A percentile compares a stretch with the other conserved stretches of the same genome.
phyloP scores from a whole-genome alignment of 1,140 invertebrate genomes.

The Acromyrmex heyeri region DNA sequence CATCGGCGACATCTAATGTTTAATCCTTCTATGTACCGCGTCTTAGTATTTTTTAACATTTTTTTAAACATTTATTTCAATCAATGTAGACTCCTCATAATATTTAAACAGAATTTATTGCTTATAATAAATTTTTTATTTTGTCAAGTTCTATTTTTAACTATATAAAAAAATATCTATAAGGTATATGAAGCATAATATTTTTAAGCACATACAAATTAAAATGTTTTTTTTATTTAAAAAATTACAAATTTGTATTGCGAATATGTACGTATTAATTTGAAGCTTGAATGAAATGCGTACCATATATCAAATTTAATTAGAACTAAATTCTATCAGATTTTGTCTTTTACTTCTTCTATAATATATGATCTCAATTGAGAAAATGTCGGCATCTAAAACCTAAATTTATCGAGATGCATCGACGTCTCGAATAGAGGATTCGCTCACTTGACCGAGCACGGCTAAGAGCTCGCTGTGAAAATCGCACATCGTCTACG shows the following conservation, averaged over 20 bases:
- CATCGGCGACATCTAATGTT: neutral
- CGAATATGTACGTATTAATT: no score
- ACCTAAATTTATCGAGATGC: neutral
- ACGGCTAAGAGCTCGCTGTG: conserved; percentile 15
- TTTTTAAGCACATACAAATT: neutral
- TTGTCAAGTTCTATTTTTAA: neutral
- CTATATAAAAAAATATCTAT: neutral
- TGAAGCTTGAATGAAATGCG: neutral
- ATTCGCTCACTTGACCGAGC: conserved; percentile 30
- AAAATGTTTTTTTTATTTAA: no score
- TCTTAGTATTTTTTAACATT: conserved; percentile 1
- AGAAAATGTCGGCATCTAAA: neutral
- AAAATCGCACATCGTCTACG: conserved; percentile 47
- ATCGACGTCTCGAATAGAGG: neutral
- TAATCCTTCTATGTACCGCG: neutral
- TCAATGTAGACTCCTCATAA: neutral
- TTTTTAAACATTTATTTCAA: neutral
- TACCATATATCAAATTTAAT: neutral
- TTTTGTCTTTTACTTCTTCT: neutral
- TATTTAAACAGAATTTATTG: neutral
- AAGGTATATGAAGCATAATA: neutral
- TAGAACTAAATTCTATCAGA: neutral
- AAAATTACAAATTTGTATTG: neutral
- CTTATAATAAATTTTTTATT: neutral
- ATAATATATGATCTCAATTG: neutral